Evolutionary conservation across 1,140 invertebrate species (phyloP).

Genomic region (Lucilia sericata): DNA sequence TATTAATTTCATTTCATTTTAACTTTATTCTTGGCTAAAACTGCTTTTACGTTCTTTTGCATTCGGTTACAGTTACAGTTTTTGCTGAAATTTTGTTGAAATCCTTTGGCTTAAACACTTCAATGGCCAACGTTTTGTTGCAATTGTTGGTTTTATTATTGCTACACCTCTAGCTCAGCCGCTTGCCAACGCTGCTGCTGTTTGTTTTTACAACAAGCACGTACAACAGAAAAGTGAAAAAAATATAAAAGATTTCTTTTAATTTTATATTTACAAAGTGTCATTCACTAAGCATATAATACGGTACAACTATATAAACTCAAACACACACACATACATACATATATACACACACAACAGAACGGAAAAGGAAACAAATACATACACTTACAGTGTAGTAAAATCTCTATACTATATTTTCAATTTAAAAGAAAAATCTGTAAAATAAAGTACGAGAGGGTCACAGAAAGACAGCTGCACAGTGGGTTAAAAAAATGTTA

Average conservation of each 20-base stretch:
- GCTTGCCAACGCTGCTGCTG: neutral
- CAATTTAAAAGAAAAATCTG: neutral
- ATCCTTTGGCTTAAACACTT: constrained; percentile 23
- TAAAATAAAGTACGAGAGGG: neutral
- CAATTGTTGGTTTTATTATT: neutral
- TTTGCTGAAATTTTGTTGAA: neutral
- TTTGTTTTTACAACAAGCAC: constrained; percentile 11
- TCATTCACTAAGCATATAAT: constrained; percentile 21
- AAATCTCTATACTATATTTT: neutral
- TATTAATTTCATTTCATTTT: constrained; percentile 17
- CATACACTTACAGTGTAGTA: too few relatives aligned
- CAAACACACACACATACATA: neutral
- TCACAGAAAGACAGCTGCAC: neutral
- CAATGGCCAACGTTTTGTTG: constrained; percentile 22
- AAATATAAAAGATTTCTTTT: constrained; percentile 31
- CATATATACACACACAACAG: neutral
- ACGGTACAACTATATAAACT: neutral
- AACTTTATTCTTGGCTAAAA: constrained; percentile 16
- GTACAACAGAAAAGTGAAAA: neutral
- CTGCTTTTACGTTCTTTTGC: neutral
- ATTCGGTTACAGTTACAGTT: neutral
- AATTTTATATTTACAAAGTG: constrained; percentile 43
- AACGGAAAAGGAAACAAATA: neutral
- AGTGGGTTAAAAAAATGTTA: too few relatives aligned
- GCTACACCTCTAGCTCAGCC: neutral